Conservation (phyloP, 1,140 invertebrate genomes). For the Tachypleus tridentatus region DNA sequence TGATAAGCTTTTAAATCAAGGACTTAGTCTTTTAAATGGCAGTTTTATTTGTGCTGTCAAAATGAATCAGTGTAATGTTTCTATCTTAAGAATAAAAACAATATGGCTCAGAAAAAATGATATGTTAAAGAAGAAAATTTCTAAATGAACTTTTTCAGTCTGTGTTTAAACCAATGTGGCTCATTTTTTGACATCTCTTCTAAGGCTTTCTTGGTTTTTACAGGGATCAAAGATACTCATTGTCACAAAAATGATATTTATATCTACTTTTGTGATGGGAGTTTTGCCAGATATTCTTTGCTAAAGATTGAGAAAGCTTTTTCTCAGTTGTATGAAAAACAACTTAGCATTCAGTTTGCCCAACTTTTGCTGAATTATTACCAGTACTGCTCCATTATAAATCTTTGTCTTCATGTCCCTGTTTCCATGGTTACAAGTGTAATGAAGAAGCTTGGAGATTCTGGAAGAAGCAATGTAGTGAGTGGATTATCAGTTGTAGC, state of each 20-base stretch:
- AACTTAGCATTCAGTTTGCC: constrained; percentile 14
- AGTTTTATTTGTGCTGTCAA: too few relatives aligned
- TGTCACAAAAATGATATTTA: constrained; percentile 15
- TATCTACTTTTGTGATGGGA: constrained; percentile 12
- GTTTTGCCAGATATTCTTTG: constrained; percentile 14
- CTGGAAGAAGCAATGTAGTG: constrained; percentile 15
- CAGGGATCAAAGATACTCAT: constrained; percentile 16
- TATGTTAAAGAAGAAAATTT: too few relatives aligned
- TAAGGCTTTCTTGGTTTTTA: neutral
- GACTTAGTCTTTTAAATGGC: too few relatives aligned
- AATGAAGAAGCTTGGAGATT: constrained; percentile 14
- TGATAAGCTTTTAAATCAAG: too few relatives aligned
- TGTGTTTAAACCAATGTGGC: too few relatives aligned
- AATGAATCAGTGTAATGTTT: too few relatives aligned
- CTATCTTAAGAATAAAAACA: too few relatives aligned
- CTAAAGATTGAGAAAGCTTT: constrained; percentile 16
- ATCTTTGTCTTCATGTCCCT: constrained; percentile 14
- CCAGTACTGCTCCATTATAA: constrained; percentile 10
- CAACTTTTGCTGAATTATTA: constrained; percentile 14
- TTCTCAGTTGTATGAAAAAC: constrained; percentile 14
- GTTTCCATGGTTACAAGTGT: constrained; percentile 15
- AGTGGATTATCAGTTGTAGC: constrained; percentile 13
- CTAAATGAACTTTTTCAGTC: too few relatives aligned
- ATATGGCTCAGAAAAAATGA: too few relatives aligned
- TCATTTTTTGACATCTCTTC: too few relatives aligned